Percentiles rank a stretch among this genome's conserved stretches.
Conservation (phyloP, 2,113 vertebrate genomes). For the Platichthys flesus region DNA sequence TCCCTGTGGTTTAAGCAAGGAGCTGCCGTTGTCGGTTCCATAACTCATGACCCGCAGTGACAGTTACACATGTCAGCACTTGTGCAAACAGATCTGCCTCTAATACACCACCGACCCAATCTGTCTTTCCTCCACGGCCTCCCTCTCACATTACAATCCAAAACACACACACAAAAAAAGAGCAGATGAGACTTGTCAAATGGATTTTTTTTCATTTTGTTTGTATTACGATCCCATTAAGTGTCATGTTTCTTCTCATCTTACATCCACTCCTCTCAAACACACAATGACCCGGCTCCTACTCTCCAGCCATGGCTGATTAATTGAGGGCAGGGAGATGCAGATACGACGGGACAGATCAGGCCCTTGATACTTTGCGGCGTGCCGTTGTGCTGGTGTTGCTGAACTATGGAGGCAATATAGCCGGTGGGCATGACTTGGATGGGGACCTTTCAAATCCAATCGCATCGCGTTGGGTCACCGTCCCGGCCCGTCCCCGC, state of each 20-base stretch:
- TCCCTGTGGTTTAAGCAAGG: slow-evolving; percentile 43
- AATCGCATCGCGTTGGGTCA: slow-evolving; percentile 69
- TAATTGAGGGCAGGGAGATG: slow-evolving; percentile 59
- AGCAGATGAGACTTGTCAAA: slow-evolving; percentile 25
- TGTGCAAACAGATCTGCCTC: slow-evolving; percentile 62
- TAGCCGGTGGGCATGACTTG: slow-evolving; percentile 72
- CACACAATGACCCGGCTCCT: slow-evolving; percentile 29
- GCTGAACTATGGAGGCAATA: slow-evolving; percentile 79
- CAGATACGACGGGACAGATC: slow-evolving; percentile 64
- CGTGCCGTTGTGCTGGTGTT: slow-evolving; percentile 59
- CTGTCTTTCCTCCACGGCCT: slow-evolving; percentile 18
- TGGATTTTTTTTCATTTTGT: not conserved
- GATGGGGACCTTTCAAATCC: slow-evolving; percentile 85
- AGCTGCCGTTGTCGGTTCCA: slow-evolving; percentile 62
- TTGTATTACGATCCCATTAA: slow-evolving; percentile 7
- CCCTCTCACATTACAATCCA: slow-evolving; percentile 8
- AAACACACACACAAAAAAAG: slow-evolving; percentile 6
- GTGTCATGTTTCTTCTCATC: slow-evolving; percentile 30
- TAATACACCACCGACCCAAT: slow-evolving; percentile 23
- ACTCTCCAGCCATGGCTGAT: slow-evolving; percentile 51
- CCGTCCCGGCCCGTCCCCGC: slow-evolving; percentile 62
- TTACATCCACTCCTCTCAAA: slow-evolving; percentile 9
- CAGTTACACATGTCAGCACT: slow-evolving; percentile 74
- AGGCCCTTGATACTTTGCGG: slow-evolving; percentile 64
- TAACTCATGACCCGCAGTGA: slow-evolving; percentile 63